A percentile compares a stretch with the other conserved stretches of the same genome.
Conservation (phyloP, 2,797 vertebrate genomes). For the Lacerta viridis region DNA sequence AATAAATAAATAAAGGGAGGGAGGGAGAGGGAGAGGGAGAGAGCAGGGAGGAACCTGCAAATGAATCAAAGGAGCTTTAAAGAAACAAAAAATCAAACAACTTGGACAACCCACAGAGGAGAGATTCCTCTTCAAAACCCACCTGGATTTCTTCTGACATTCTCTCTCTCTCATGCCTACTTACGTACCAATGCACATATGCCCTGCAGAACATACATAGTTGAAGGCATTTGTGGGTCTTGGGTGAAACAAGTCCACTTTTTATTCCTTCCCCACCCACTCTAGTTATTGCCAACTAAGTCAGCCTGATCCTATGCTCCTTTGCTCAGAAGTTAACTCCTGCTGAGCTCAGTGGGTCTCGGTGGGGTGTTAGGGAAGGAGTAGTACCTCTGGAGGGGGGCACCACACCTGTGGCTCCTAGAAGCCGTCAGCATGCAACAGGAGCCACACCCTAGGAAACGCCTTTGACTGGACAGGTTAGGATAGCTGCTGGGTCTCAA, state of each 20-base stretch:
- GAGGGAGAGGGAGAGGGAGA: background rate
- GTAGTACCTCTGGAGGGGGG: too few species aligned
- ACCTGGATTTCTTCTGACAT: conserved; percentile 53
- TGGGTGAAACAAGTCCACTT: background rate
- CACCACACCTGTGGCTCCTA: too few species aligned
- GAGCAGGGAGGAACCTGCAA: conserved; percentile 54
- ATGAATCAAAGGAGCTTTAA: conserved; percentile 65
- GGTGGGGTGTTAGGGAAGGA: too few species aligned
- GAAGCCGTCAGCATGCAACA: too few species aligned
- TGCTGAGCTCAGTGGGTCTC: background rate
- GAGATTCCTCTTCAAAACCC: conserved; percentile 61
- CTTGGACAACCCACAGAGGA: conserved; percentile 55
- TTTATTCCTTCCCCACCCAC: background rate
- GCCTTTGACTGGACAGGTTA: too few species aligned
- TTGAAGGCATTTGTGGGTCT: background rate
- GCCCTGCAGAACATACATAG: background rate
- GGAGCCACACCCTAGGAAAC: too few species aligned
- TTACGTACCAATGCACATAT: background rate
- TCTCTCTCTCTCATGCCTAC: background rate
- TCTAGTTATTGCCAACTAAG: background rate
- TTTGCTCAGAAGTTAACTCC: background rate
- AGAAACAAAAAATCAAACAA: conserved; percentile 67
- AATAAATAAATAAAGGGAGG: background rate
- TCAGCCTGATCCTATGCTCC: background rate
- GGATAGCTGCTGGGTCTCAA: too few species aligned